Evolutionary conservation across 2,797 vertebrate species (phyloP).

Genomic region (Pseudopleuronectes americanus): DNA sequence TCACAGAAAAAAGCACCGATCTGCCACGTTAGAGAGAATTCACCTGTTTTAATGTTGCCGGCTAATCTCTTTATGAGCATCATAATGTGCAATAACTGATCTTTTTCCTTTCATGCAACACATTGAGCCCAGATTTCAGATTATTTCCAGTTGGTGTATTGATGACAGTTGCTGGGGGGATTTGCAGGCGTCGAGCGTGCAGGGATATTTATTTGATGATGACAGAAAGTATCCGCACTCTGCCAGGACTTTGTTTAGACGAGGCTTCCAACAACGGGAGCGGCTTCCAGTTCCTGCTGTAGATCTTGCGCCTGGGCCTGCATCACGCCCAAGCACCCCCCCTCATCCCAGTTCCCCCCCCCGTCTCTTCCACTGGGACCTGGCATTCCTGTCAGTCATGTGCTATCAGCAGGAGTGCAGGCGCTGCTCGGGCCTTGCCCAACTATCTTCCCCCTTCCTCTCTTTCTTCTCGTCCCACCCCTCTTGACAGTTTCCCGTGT

Average conservation of each 20-base stretch:
- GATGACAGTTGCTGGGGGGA: constrained; percentile 51
- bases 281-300: constrained; percentile 49
- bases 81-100: not conserved
- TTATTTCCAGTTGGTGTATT: constrained; percentile 33
- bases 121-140: constrained; percentile 14
- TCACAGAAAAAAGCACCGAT: not conserved
- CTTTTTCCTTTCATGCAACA: not conserved
- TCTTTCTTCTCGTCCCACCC: constrained; percentile 48
- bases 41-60: not conserved
- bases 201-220: constrained; percentile 60
- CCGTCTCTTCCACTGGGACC: constrained; percentile 66
- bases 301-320: constrained; percentile 47
- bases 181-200: constrained; percentile 43
- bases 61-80: not conserved
- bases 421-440: constrained; percentile 64
- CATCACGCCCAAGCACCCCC: constrained; percentile 59
- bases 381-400: constrained; percentile 83
- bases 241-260: constrained; percentile 67
- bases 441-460: constrained; percentile 59
- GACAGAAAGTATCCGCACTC: constrained; percentile 53
- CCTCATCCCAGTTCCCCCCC: constrained; percentile 42
- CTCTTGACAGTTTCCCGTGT: constrained; percentile 48
- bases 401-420: constrained; percentile 83
- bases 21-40: not conserved
- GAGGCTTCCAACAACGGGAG: constrained; percentile 38